A percentile compares a stretch with the other conserved stretches of the same genome.
Conservation (phyloP, 2,113 vertebrate species). For the Eurypyga helias region DNA sequence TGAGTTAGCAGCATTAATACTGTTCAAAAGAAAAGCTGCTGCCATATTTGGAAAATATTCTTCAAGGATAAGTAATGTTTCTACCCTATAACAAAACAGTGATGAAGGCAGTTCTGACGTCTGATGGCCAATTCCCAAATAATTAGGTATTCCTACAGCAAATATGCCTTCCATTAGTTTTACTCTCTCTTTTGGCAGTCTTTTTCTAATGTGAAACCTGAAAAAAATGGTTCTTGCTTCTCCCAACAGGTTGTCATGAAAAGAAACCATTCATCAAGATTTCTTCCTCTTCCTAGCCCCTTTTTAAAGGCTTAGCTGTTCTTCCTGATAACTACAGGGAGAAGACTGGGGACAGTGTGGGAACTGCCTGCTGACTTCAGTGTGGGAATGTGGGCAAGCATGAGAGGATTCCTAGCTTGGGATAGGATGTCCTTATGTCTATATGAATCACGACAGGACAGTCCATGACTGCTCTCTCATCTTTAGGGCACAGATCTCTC, state of each 20-base stretch:
- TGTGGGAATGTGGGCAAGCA: neutral
- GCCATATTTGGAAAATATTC: neutral
- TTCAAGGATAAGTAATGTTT: neutral
- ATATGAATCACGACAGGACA: neutral
- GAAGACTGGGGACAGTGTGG: neutral
- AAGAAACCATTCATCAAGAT: neutral
- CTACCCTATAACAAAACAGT: neutral
- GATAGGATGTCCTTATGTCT: neutral
- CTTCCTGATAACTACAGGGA: neutral
- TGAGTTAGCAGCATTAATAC: slow-evolving; percentile 27
- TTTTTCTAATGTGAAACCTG: neutral
- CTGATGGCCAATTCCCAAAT: neutral
- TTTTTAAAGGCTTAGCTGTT: neutral
- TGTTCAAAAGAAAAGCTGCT: neutral
- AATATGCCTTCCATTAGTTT: fast-evolving
- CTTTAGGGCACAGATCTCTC: neutral
- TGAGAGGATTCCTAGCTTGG: neutral
- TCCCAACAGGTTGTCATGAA: neutral
- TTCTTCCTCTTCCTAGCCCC: neutral
- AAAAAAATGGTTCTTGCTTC: neutral
- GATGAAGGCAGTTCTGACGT: neutral
- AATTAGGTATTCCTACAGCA: neutral
- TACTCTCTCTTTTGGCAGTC: neutral
- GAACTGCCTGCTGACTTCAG: neutral
- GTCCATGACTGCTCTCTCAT: neutral